These are phyloP conservation scores for Papilio glaucus DNA, from an alignment of 1,140 invertebrate genomes.

Conservation along the genomic window DNA sequence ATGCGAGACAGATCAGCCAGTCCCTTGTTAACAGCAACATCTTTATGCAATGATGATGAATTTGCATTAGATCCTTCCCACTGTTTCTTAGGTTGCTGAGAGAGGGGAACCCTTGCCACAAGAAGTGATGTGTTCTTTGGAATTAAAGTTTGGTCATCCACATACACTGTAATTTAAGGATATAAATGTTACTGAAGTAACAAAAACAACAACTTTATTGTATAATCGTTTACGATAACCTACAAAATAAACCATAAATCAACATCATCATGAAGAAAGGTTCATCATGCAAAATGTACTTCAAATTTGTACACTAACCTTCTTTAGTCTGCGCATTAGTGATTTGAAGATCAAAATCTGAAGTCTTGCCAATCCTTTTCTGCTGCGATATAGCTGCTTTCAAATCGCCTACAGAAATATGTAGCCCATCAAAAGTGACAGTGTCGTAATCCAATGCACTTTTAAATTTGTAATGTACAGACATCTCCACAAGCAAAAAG, in stretches of 20 bases:
- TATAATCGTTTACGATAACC: not conserved
- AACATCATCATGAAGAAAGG: not conserved
- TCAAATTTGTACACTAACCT: slow-evolving; percentile 85
- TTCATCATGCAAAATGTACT: too few species aligned
- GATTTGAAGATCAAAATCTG: slow-evolving; percentile 97
- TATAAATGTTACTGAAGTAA: not conserved
- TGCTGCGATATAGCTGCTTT: slow-evolving; percentile 98
- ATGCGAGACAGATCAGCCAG: slow-evolving; percentile 93
- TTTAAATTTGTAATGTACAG: slow-evolving; percentile 99
- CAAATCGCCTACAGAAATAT: slow-evolving; percentile 96
- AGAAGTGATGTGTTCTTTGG: slow-evolving; percentile 99
- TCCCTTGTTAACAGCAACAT: slow-evolving; percentile 84
- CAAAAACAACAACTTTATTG: not conserved
- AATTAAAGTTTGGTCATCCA: slow-evolving; percentile 94
- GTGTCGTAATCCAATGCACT: slow-evolving; percentile 97
- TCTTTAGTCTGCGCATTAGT: slow-evolving; percentile 99
- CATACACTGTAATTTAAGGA: slow-evolving; percentile 90
- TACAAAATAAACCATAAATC: not conserved
- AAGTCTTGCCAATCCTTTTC: slow-evolving; percentile 96
- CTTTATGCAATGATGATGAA: slow-evolving; percentile 69
- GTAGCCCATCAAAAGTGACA: slow-evolving; percentile 97
- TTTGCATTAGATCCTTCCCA: slow-evolving; percentile 85
- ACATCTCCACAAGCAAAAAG: slow-evolving; percentile 86
- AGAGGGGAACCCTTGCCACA: slow-evolving; percentile 94
- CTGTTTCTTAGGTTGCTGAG: slow-evolving; percentile 89